Base-by-base conservation (phyloP, 2,113 vertebrate species). In the Agelaius tricolor region DNA sequence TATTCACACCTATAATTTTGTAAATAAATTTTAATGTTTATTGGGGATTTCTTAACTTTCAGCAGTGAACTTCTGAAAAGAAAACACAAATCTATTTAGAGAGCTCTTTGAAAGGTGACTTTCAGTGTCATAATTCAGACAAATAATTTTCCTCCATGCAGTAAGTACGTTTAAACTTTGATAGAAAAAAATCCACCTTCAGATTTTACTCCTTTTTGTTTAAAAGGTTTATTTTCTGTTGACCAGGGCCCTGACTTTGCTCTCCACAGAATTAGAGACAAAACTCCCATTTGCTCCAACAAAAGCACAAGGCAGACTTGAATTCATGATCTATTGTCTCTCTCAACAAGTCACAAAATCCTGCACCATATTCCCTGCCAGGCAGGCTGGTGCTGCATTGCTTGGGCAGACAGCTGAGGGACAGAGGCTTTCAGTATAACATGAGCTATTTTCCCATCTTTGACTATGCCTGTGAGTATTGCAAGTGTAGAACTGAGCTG, bases 321-420 rank as follows among this genome's bases (percentile, higher is more conserved):
- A 28, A 65, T 44, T n/a, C 2, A 0, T 10, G 0, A 27, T n/a
- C 1, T 20, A 19, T 9, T 11, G 5, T 68, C 16, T 52, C 39
- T 84, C n/a, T 77, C 51, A 89, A 39, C 7, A 28, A 27, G 14
- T 9, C n/a, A 65, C 16, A 72, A 90, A 83, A 57, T 22, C 18
- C 18, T 51, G 15, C 15, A 26, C 10, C 1, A 0, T 15, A 11
- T 44, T 24, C 15, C 8, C 33, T 76, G 10, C 13, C 1, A 2
- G 28, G 16, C 10, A 69, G 16, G 6, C 13, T 41, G 39, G 30
- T 39, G 15, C 5, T 41, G 39, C 9, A 3, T 26, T 41, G 3
- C 19, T 55, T 66, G 37, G 41, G 37, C 24, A 91, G 39, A 27
- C 3, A 35, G 5, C 23, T 79, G 37, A 75, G 26, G 28, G 18